Evolutionary conservation across 2,113 vertebrate species (phyloP), one percentile per base, ranked within the genome.

Genomic region (Hippoglossus stenolepis): DNA sequence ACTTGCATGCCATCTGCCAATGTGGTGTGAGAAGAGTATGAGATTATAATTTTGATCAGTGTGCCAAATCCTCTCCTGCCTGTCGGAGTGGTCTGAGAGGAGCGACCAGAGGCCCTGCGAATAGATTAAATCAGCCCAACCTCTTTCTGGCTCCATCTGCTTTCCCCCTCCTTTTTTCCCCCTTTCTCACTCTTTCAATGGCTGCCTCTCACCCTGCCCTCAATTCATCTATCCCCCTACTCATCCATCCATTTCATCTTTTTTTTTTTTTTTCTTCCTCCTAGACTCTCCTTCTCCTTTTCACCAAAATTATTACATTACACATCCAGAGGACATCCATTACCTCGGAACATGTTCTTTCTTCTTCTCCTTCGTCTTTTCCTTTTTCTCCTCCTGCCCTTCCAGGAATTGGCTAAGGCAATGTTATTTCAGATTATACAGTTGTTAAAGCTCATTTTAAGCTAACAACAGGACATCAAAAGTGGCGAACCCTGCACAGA

Each of bases 341-440:
- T 94, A 93, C 87, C 85, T 88, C 26, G 38, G 85, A 92, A 92
- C 91, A 90, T 84, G 86, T 86, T 90, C 87, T 90, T 86, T 91
- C 79, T 87, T 82, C 87, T 64, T 77, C 87, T 56, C 54, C 73
- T 73, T 26, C 58, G 11, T 91, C 77, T 86, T 82, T 78, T 70
- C 40, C 72, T 45, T 28, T 59, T 2, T 63, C 65, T 66, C 54
- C 58, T 70, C 73, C 71, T 80, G 59, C 60, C 65, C 56, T 89
- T 89, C 85, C 85, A 90, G 85, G 90, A 77, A 89, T 91, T 84
- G 77, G 84, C 89, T 54, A 72, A 70, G 80, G 88, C 86, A 89
- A 91, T 91, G 92, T 89, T 94, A 92, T 94, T 94, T 93, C 86
- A 90, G 90, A 93, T 94, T 91, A 93, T 90, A 90, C 87, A 92